phyloP scores from a whole-genome alignment of 2,888 invertebrate species.

The Nymphalis c-album region DNA sequence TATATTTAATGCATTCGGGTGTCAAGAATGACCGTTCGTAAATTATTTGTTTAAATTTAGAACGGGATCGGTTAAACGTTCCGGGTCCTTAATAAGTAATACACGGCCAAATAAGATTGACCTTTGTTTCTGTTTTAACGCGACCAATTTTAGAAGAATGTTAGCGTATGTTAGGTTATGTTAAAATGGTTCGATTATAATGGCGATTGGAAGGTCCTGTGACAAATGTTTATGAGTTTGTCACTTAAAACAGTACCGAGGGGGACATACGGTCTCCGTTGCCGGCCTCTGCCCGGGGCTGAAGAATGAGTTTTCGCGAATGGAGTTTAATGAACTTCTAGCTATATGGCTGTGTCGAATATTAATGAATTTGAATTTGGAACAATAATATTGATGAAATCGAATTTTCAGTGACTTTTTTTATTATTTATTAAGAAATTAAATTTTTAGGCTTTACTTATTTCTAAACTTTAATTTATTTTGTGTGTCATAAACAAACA shows the following conservation, averaged over 20 bases:
- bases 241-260: constrained; percentile 63
- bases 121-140: constrained; percentile 37
- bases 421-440: too few species aligned
- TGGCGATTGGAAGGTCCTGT: constrained; percentile 62
- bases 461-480: too few species aligned
- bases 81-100: constrained; percentile 80
- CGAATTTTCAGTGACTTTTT: too few species aligned
- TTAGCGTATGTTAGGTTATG: constrained; percentile 45
- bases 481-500: too few species aligned
- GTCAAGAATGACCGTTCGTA: constrained; percentile 72
- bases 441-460: too few species aligned
- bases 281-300: constrained; percentile 56
- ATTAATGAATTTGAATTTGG: constrained; percentile 1
- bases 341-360: constrained; percentile 48
- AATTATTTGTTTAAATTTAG: constrained; percentile 81
- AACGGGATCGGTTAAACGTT: constrained; percentile 78
- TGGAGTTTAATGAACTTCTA: constrained; percentile 63
- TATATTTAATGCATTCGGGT: constrained; percentile 42
- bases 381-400: neutral
- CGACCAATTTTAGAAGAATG: constrained; percentile 17
- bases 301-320: constrained; percentile 54
- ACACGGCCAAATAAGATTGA: constrained; percentile 50
- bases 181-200: constrained; percentile 55
- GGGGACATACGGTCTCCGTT: constrained; percentile 52
- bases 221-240: constrained; percentile 82